phyloP scores from a whole-genome alignment of 2,888 invertebrate genomes.

The Criorhina ranunculi region DNA sequence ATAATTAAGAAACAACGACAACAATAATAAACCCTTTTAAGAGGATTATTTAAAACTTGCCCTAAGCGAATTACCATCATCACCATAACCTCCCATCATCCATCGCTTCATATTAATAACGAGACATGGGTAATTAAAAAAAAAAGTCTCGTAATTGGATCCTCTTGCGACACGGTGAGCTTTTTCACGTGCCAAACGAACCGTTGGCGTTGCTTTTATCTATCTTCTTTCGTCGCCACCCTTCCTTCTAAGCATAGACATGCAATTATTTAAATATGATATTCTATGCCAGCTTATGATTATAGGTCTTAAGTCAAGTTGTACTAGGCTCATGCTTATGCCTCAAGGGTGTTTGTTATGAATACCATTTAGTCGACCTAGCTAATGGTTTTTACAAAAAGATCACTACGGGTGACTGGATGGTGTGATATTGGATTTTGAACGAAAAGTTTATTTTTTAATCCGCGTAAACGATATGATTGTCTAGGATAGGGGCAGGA shows the following conservation, averaged over 20 bases:
- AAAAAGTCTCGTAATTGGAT: constrained; percentile 65
- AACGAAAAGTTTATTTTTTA: constrained; percentile 36
- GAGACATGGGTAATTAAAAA: constrained; percentile 68
- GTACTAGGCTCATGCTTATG: constrained; percentile 22
- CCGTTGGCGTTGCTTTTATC: neutral
- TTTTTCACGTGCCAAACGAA: constrained; percentile 38
- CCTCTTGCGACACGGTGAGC: constrained; percentile 44
- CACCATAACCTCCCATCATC: neutral
- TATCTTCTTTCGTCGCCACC: neutral
- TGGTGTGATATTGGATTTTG: neutral
- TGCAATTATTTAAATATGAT: constrained; percentile 42
- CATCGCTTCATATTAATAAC: constrained; percentile 59
- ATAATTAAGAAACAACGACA: constrained; percentile 69
- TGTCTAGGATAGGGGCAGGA: constrained; percentile 50
- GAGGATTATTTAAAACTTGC: constrained; percentile 70
- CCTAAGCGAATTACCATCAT: constrained; percentile 57
- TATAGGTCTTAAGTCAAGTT: constrained; percentile 35
- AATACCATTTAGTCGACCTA: constrained; percentile 29
- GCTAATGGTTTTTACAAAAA: constrained; percentile 18
- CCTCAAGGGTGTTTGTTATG: constrained; percentile 30
- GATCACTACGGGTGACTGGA: neutral
- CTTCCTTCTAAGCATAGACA: neutral
- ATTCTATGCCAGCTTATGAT: constrained; percentile 45
- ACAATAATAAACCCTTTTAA: constrained; percentile 70
- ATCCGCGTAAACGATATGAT: constrained; percentile 65